Evolutionary conservation across 2,888 invertebrate species (phyloP).

Genomic region (Malacosoma neustria): DNA sequence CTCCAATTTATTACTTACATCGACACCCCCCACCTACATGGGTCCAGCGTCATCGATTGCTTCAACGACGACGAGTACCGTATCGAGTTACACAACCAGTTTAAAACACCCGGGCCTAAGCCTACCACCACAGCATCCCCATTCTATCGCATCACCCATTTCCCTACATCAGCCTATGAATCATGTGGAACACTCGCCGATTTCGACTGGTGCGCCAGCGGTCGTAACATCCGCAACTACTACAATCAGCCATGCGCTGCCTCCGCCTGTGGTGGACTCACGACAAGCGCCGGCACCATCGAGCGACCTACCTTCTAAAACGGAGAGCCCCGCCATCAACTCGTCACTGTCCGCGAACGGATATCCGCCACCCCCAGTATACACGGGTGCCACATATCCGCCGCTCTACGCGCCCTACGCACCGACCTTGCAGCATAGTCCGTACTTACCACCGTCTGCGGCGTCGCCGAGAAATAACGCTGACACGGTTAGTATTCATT

Average conservation of each 20-base stretch:
- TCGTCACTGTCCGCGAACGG: conserved; percentile 80
- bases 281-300: conserved; percentile 50
- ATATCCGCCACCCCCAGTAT: conserved; percentile 80
- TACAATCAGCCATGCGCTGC: conserved; percentile 49
- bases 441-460: conserved; percentile 80
- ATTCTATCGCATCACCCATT: conserved; percentile 29
- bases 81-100: conserved; percentile 47
- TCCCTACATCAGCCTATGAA: conserved; percentile 39
- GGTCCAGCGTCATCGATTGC: conserved; percentile 37
- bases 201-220: conserved; percentile 33
- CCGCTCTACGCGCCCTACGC: conserved; percentile 88
- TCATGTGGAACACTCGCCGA: conserved; percentile 36
- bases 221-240: conserved; percentile 33
- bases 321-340: conserved; percentile 58
- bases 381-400: conserved; percentile 74
- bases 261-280: conserved; percentile 49
- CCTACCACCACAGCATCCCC: conserved; percentile 32
- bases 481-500: conserved; percentile 66
- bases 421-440: conserved; percentile 81
- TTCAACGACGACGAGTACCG: conserved; percentile 38
- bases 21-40: conserved; percentile 39
- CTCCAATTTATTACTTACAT: conserved; percentile 35
- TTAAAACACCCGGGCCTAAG: conserved; percentile 49
- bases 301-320: conserved; percentile 64
- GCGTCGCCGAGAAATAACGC: conserved; percentile 78